Conservation (phyloP, 2,113 vertebrate genomes). For the Nematolebias whitei region DNA sequence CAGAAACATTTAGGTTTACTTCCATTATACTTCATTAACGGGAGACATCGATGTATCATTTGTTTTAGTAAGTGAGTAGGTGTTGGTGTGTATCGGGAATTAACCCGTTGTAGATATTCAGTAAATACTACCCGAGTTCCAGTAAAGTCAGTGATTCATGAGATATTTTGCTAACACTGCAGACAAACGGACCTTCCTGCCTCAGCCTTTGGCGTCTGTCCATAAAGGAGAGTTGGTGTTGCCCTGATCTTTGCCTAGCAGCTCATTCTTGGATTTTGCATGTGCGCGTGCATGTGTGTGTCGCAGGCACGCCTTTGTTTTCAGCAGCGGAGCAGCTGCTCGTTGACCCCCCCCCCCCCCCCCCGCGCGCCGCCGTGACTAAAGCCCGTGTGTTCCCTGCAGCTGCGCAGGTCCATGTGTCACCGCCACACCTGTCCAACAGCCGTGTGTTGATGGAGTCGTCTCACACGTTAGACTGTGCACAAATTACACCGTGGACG, state of each 20-base stretch:
- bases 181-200: too few relatives aligned
- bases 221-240: not conserved
- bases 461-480: slow-evolving; percentile 48
- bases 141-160: too few relatives aligned
- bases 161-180: too few relatives aligned
- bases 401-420: slow-evolving; percentile 65
- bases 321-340: slow-evolving; percentile 46
- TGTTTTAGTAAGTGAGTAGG: too few relatives aligned
- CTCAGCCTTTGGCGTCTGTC: too few relatives aligned
- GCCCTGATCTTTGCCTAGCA: not conserved
- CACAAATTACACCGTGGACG: slow-evolving; percentile 38
- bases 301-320: slow-evolving; percentile 48
- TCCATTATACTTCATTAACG: too few relatives aligned
- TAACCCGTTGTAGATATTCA: too few relatives aligned
- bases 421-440: slow-evolving; percentile 62
- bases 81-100: too few relatives aligned
- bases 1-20: too few relatives aligned
- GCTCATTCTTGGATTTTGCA: not conserved
- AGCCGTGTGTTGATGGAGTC: slow-evolving; percentile 57
- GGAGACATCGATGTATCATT: too few relatives aligned
- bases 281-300: slow-evolving; percentile 22
- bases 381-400: slow-evolving; percentile 50
- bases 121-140: too few relatives aligned
- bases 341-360: not conserved
- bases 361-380: slow-evolving; percentile 61